Conservation (phyloP, 1,140 invertebrate species). For the Panonychus citri region DNA sequence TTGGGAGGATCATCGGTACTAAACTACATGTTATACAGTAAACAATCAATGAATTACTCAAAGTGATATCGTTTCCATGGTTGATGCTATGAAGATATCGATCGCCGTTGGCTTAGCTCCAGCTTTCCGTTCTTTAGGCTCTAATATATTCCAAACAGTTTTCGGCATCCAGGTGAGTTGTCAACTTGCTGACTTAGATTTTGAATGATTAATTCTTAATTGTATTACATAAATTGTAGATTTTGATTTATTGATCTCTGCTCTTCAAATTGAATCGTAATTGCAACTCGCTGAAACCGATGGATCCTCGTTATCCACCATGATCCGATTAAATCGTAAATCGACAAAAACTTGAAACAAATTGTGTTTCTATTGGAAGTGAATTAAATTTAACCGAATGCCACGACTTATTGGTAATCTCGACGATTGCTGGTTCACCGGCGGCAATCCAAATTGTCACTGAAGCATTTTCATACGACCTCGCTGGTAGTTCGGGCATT, state of each 20-base stretch:
- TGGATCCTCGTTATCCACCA: background rate
- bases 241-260: too few relatives aligned
- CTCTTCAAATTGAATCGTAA: background rate
- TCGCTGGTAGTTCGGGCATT: background rate
- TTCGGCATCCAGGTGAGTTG: too few relatives aligned
- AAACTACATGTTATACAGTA: constrained; percentile 78
- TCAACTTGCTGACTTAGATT: too few relatives aligned
- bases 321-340: background rate
- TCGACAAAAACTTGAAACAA: background rate
- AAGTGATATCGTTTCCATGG: constrained; percentile 28
- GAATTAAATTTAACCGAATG: background rate
- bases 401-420: background rate
- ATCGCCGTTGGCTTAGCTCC: constrained; percentile 21
- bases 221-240: too few relatives aligned
- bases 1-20: constrained; percentile 64
- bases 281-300: background rate
- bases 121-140: constrained; percentile 37
- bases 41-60: background rate
- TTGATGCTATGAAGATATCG: constrained; percentile 18
- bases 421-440: background rate
- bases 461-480: background rate
- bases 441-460: background rate
- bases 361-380: background rate
- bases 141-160: constrained; percentile 40
- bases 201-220: too few relatives aligned